phyloP scores from a whole-genome alignment of 2,113 vertebrate species.

The Lamprotornis superbus region DNA sequence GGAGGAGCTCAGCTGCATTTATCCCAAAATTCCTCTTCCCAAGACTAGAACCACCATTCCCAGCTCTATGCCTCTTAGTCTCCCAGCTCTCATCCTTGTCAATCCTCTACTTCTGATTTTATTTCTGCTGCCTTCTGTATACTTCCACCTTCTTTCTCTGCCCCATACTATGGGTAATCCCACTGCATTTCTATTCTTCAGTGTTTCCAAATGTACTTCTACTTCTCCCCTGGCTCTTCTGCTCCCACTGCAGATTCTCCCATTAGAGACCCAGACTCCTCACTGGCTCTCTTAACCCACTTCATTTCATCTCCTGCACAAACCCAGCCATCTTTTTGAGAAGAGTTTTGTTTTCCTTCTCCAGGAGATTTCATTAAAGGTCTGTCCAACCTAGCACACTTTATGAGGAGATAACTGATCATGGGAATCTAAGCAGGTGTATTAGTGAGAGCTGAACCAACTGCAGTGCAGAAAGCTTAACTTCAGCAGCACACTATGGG shows the following conservation, averaged over 20 bases:
- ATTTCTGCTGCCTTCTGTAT: not conserved
- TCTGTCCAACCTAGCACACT: not conserved
- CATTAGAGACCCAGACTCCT: not conserved
- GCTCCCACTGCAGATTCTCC: not conserved
- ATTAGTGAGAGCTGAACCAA: not conserved
- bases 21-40: not conserved
- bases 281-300: not conserved
- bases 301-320: not conserved
- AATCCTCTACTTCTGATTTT: not conserved
- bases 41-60: not conserved
- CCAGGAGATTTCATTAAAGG: not conserved
- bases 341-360: not conserved
- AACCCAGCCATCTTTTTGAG: not conserved
- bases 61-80: not conserved
- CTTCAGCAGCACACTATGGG: not conserved
- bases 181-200: not conserved
- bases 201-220: not conserved
- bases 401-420: not conserved
- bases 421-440: not conserved
- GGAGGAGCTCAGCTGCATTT: not conserved
- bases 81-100: not conserved
- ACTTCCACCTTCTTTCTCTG: not conserved
- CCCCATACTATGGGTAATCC: not conserved
- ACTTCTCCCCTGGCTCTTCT: not conserved
- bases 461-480: not conserved